Conservation (phyloP, 2,888 invertebrate genomes). For the Griposia aprilina region DNA sequence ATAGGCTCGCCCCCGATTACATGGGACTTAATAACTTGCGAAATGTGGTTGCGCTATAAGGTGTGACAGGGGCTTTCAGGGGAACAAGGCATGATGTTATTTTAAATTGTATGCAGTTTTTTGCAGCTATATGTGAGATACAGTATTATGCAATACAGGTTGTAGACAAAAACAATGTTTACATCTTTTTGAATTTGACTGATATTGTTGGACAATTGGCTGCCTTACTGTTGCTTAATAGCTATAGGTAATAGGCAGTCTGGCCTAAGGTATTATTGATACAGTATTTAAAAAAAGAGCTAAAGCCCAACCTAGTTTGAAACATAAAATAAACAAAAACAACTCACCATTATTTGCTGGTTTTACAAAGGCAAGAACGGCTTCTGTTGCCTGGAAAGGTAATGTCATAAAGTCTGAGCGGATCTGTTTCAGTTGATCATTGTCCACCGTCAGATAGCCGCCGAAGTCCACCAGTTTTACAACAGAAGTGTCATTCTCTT, state of each 20-base stretch:
- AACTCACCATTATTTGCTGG: constrained; percentile 93
- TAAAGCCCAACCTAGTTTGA: background rate
- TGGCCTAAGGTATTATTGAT: background rate
- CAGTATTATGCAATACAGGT: constrained; percentile 1
- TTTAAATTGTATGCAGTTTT: background rate
- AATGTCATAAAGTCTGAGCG: constrained; percentile 97
- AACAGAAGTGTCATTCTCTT: constrained; percentile 93
- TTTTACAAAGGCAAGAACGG: constrained; percentile 96
- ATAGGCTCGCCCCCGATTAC: too few relatives aligned
- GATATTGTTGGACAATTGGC: background rate
- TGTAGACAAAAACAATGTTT: background rate
- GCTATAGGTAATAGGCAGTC: background rate
- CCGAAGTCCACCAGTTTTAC: constrained; percentile 98
- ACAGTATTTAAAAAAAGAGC: background rate
- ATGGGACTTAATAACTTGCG: too few relatives aligned
- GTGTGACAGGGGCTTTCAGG: too few relatives aligned
- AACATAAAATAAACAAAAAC: background rate
- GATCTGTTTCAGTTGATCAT: constrained; percentile 96
- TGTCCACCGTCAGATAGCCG: constrained; percentile 95
- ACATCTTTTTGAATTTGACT: background rate
- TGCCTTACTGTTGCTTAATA: background rate
- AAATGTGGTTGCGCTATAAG: too few relatives aligned
- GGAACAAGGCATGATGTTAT: too few relatives aligned
- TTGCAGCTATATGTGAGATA: background rate
- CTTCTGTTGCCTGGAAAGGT: constrained; percentile 99